phyloP scores from a whole-genome alignment of 1,140 invertebrate genomes.

The Gonatopus flavifemur region DNA sequence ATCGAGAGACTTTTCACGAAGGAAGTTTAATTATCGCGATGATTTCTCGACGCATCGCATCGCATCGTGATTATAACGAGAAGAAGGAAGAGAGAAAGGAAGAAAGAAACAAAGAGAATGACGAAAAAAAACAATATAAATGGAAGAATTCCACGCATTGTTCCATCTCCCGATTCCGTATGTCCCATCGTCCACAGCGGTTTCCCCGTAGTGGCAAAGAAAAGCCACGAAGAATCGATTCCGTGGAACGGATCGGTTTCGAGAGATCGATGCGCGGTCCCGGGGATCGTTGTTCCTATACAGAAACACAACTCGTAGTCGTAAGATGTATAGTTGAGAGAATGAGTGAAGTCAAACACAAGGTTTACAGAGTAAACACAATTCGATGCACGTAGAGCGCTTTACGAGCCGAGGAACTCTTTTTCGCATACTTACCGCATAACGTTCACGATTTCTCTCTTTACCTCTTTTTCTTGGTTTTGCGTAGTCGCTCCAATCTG shows the following conservation, averaged over 20 bases:
- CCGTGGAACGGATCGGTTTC: conserved; percentile 31
- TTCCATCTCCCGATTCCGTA: neutral
- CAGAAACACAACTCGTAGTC: conserved; percentile 5
- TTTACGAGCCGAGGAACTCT: conserved; percentile 12
- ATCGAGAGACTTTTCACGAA: too few relatives aligned
- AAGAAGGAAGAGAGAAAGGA: too few relatives aligned
- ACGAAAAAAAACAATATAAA: too few relatives aligned
- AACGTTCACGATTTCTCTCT: too few relatives aligned
- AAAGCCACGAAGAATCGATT: conserved; percentile 36
- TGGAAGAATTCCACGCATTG: conserved; percentile 2
- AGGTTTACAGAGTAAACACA: conserved; percentile 37
- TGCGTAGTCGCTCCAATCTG: too few relatives aligned
- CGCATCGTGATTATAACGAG: too few relatives aligned
- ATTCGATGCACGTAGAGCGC: conserved; percentile 29
- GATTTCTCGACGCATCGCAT: too few relatives aligned
- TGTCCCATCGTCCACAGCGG: conserved; percentile 10
- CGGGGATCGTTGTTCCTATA: conserved; percentile 4
- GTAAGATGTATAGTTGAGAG: too few relatives aligned
- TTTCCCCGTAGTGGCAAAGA: conserved; percentile 25
- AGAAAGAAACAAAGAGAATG: conserved; percentile 22
- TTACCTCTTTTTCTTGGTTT: too few relatives aligned
- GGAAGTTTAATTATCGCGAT: too few relatives aligned
- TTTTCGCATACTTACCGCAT: too few relatives aligned
- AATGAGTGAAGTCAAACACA: conserved; percentile 9
- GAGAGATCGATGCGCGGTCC: conserved; percentile 36